Conservation (phyloP, 2,888 invertebrate species). For the Invenusta paracnida region DNA sequence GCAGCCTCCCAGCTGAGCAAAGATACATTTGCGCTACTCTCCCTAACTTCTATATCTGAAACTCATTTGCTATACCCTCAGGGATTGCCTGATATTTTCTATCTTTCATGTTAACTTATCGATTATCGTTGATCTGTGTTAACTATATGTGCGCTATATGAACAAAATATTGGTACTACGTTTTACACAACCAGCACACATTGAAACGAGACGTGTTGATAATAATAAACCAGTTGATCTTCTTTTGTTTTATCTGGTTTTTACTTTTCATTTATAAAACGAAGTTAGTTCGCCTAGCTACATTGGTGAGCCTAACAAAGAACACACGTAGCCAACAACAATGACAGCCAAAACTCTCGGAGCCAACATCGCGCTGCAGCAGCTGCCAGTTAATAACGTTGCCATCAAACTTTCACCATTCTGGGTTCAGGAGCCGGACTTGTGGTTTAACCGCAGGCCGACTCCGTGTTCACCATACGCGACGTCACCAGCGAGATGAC, state of each 20-base stretch:
- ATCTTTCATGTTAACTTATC: neutral
- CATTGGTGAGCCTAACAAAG: neutral
- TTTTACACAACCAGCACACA: neutral
- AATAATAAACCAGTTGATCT: neutral
- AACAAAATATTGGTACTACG: neutral
- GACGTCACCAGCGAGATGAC: conserved; percentile 16
- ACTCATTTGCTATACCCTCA: neutral
- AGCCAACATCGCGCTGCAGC: neutral
- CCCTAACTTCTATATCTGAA: neutral
- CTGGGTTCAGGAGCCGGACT: neutral
- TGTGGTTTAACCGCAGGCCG: neutral
- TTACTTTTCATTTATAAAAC: neutral
- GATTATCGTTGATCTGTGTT: neutral
- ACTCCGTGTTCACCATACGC: neutral
- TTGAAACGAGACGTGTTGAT: neutral
- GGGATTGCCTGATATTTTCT: neutral
- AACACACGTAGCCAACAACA: conserved; percentile 2
- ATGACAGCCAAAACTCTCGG: neutral
- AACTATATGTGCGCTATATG: neutral
- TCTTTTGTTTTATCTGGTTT: neutral
- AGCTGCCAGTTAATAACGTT: neutral
- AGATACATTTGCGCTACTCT: neutral
- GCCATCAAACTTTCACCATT: conserved; percentile 14
- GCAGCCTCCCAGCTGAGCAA: neutral
- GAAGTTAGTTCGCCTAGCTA: neutral